These are phyloP conservation scores for Timema podura DNA, from an alignment of 2,888 invertebrate species.

Conservation along the genomic window DNA sequence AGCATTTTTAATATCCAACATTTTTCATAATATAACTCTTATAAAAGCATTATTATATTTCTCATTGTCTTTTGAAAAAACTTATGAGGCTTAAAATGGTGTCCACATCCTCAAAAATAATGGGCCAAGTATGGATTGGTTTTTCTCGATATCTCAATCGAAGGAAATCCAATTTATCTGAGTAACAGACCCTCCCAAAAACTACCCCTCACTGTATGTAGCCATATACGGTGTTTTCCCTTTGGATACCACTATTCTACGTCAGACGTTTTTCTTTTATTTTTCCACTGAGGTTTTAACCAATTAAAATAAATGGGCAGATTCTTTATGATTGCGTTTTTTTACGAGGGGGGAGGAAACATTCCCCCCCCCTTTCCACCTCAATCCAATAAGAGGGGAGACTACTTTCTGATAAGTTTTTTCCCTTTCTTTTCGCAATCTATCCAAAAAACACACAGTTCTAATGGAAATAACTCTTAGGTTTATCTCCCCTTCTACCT, in stretches of 20 bases:
- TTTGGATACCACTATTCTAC: no score
- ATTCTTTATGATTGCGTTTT: slow-evolving; percentile 18
- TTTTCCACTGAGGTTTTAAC: slow-evolving; percentile 45
- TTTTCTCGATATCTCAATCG: slow-evolving; percentile 13
- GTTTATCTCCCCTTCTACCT: no score
- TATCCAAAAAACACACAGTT: not conserved
- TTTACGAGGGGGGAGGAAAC: slow-evolving; percentile 11
- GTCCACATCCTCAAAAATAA: slow-evolving; percentile 7
- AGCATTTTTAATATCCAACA: no score
- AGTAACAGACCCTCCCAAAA: not conserved
- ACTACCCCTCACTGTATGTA: not conserved
- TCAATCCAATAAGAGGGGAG: slow-evolving; percentile 8
- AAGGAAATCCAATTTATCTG: slow-evolving; percentile 9
- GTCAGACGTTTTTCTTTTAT: slow-evolving; percentile 39
- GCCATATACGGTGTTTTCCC: no score
- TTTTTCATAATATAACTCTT: no score
- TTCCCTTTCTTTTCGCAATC: not conserved
- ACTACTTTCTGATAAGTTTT: slow-evolving; percentile 14
- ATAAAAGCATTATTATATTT: no score
- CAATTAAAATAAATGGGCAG: slow-evolving; percentile 42
- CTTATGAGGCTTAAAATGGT: no score
- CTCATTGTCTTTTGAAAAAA: no score
- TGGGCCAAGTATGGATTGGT: slow-evolving; percentile 14
- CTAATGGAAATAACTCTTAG: not conserved
- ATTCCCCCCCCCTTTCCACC: slow-evolving; percentile 3